phyloP scores from a whole-genome alignment of 2,888 invertebrate genomes.

The Noctua comes region DNA sequence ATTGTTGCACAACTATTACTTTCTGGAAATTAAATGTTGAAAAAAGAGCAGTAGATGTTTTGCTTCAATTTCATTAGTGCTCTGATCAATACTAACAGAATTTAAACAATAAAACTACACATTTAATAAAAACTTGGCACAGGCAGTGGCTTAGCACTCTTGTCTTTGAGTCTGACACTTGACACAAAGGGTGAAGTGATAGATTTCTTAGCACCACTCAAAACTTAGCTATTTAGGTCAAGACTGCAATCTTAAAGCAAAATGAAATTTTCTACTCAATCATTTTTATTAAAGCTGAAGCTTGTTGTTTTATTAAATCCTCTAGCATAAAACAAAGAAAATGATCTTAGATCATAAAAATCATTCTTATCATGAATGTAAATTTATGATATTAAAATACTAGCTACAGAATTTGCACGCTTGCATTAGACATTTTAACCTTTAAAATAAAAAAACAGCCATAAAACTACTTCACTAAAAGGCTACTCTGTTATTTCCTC shows the following conservation, averaged over 20 bases:
- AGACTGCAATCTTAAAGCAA: conserved; percentile 10
- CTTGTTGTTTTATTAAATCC: not conserved
- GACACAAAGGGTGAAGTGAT: conserved; percentile 20
- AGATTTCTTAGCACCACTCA: not conserved
- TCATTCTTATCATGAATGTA: not conserved
- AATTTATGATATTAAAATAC: conserved; percentile 2
- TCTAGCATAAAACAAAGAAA: not conserved
- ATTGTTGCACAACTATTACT: conserved; percentile 8
- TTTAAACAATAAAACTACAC: not conserved
- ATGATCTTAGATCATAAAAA: not conserved
- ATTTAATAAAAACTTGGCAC: not conserved
- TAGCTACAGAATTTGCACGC: not conserved
- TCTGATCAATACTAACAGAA: not conserved
- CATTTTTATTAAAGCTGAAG: not conserved
- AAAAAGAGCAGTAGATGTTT: not conserved
- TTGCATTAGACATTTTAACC: not conserved
- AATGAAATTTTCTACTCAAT: conserved; percentile 1
- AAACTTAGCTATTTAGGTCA: conserved; percentile 40
- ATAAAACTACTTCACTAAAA: not conserved
- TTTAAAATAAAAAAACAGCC: not conserved
- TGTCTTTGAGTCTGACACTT: conserved; percentile 36
- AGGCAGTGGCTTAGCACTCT: conserved; percentile 1
- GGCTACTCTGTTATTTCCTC: conserved; percentile 26
- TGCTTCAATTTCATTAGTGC: not conserved
- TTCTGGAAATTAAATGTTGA: no score